Conservation (phyloP, 2,888 invertebrate species). For the Phoenoteleia sp. region DNA sequence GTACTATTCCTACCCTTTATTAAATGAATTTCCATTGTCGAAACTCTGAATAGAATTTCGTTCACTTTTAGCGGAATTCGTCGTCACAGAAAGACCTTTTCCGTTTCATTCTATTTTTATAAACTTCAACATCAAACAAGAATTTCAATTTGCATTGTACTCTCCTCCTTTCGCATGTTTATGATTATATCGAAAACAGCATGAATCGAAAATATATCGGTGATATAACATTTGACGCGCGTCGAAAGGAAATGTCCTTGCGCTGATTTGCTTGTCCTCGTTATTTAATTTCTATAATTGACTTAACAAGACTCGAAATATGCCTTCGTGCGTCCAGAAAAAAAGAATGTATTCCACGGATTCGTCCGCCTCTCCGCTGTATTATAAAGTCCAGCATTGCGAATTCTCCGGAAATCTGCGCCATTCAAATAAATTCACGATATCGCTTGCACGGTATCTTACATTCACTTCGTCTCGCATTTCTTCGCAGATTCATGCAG, state of each 20-base stretch:
- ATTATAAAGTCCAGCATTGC: conserved; percentile 66
- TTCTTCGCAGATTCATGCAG: conserved; percentile 67
- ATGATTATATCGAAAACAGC: neutral
- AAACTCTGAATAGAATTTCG: neutral
- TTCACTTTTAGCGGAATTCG: neutral
- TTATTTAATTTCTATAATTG: conserved; percentile 45
- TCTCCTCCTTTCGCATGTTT: neutral
- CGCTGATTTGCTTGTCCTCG: neutral
- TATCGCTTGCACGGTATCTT: conserved; percentile 71
- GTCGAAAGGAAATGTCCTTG: neutral
- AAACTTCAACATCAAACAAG: neutral
- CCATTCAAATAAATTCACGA: conserved; percentile 72
- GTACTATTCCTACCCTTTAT: neutral
- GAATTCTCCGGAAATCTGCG: conserved; percentile 68
- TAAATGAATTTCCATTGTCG: neutral
- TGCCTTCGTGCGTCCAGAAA: conserved; percentile 42
- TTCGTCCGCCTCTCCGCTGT: conserved; percentile 30
- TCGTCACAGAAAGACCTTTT: neutral
- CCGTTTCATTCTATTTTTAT: neutral
- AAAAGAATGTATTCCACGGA: conserved; percentile 41
- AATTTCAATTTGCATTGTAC: neutral
- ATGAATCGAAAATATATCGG: neutral
- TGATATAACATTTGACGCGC: neutral
- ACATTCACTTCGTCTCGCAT: conserved; percentile 69
- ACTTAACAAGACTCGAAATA: conserved; percentile 10